Base-by-base conservation (phyloP, 2,888 invertebrate species). In the Flexamia atlantica region DNA sequence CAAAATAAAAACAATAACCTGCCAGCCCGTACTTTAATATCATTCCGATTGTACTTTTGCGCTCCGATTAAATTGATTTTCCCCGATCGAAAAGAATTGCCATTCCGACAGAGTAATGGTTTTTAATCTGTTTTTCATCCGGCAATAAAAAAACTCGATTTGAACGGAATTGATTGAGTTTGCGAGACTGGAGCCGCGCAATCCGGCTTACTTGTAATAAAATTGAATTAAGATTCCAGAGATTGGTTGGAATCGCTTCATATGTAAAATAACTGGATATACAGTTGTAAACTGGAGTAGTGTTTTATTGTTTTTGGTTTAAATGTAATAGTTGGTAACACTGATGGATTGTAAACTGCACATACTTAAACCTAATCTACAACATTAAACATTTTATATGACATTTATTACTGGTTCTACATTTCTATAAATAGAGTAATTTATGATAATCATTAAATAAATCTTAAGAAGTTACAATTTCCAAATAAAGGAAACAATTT, bases 31-130 rank as follows among this genome's bases (percentile, higher is more conserved):
- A 76, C 79, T 79, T 57, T 79, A 79, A 79, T 79, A 57, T 79
- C 32, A 79, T 79, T 79, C 79, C 32, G 50, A 79, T 79, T 30
- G 57, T 57, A 57, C 79, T 79, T 79, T 57, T n/a, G 50, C 72
- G 40, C 42, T 30, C 50, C 42, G 76, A 76, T 76, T 50, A 46
- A 57, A 79, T 79, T 79, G 79, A 79, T 57, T 79, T 76, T 76
- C 72, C 28, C 79, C 79, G 79, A 50, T 79, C 79, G 53, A 36
- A 72, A 79, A 79, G 79, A 79, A 57, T 79, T 57, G 79, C 79
- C 79, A 79, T 79, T 79, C 79, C 79, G 32, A n/a, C 79, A 79
- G 79, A 57, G 79, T 79, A 79, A 79, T 79, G 79, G 79, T 79
- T 79, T 79, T 57, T 50, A 79, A 79, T 79, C 79, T 50, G 79